Conservation (phyloP, 2,113 vertebrate species). For the Calidris pygmaea region DNA sequence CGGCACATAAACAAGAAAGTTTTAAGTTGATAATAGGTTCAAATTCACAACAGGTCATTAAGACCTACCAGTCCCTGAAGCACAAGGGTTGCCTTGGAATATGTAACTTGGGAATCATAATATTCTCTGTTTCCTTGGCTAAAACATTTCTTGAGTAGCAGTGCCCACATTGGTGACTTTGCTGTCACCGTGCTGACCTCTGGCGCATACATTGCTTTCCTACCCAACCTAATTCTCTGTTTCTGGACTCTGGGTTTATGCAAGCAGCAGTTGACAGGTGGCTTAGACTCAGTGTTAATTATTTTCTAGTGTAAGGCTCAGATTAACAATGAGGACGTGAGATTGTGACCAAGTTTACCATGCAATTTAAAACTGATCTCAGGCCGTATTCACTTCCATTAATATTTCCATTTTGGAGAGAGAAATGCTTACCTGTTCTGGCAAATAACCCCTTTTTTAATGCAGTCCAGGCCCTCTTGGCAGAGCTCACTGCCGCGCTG, state of each 20-base stretch:
- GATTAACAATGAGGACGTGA: background rate
- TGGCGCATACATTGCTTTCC: background rate
- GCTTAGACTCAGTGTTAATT: background rate
- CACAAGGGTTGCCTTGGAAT: background rate
- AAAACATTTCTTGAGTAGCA: background rate
- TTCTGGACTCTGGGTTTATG: background rate
- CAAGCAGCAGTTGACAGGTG: background rate
- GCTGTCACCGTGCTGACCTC: background rate
- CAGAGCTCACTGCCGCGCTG: constrained; percentile 8
- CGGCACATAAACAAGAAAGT: background rate
- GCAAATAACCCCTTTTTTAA: constrained; percentile 36
- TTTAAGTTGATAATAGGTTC: background rate
- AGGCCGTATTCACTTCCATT: background rate
- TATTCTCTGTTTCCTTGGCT: background rate
- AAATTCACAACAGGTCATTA: background rate
- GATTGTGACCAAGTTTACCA: background rate
- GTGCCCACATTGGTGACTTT: background rate
- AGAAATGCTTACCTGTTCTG: constrained; percentile 46
- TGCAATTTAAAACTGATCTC: constrained; percentile 21
- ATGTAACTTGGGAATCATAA: background rate
- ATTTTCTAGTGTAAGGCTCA: background rate
- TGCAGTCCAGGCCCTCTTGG: constrained; percentile 31
- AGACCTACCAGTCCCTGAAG: background rate
- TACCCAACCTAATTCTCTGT: background rate
- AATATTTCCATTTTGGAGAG: constrained; percentile 29